Evolutionary conservation across 1,140 invertebrate genomes (phyloP).

Genomic region (Periplaneta americana): DNA sequence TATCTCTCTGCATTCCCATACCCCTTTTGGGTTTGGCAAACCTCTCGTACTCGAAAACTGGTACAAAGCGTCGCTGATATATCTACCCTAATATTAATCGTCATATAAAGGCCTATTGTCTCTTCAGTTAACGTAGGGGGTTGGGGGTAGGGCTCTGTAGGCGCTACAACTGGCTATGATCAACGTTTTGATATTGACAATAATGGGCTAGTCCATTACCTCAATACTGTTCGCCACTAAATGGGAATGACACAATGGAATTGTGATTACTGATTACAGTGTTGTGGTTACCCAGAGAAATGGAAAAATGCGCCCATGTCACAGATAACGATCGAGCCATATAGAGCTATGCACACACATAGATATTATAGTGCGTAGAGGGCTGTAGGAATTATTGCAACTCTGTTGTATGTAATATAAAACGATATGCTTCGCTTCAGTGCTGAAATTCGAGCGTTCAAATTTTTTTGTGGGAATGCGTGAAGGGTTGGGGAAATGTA

Average conservation of each 20-base stretch:
- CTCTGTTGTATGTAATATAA: neutral
- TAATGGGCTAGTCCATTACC: neutral
- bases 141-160: too few species aligned
- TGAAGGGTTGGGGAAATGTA: too few species aligned
- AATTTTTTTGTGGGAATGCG: neutral
- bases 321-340: neutral
- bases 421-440: neutral
- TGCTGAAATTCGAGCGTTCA: neutral
- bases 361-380: neutral
- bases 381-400: neutral
- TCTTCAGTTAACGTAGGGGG: neutral
- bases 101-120: neutral
- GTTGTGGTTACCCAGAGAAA: neutral
- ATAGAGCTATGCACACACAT: neutral
- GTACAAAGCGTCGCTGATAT: neutral
- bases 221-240: neutral
- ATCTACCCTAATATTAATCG: neutral
- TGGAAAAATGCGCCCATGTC: neutral
- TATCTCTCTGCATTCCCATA: neutral
- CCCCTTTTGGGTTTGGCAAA: neutral
- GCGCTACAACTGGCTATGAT: neutral
- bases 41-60: neutral
- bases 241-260: neutral
- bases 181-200: neutral
- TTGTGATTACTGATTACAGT: neutral